phyloP scores from a whole-genome alignment of 2,113 vertebrate species.

The Mustelus asterias region DNA sequence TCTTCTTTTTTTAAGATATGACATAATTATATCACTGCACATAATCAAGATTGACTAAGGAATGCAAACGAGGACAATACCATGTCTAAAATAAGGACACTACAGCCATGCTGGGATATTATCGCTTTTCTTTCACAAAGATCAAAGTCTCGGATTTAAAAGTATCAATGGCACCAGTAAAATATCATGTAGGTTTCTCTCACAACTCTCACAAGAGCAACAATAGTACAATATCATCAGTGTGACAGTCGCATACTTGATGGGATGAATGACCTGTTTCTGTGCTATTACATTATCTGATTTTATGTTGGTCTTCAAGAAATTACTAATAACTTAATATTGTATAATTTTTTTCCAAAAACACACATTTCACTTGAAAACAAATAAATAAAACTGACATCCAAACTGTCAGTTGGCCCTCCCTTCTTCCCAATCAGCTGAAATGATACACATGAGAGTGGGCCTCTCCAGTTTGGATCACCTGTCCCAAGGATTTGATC shows the following conservation, averaged over 20 bases:
- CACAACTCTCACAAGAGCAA: not conserved
- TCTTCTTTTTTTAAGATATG: not conserved
- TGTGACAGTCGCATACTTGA: not conserved
- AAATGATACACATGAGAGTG: not conserved
- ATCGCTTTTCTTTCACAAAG: not conserved
- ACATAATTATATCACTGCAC: slow-evolving; percentile 47
- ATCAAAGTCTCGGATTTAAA: not conserved
- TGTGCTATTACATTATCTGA: not conserved
- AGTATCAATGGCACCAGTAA: not conserved
- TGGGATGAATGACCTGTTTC: not conserved
- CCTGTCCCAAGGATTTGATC: not conserved
- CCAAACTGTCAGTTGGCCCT: not conserved
- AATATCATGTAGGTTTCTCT: not conserved
- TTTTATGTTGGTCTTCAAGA: not conserved
- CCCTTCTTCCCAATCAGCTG: not conserved
- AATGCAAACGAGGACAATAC: not conserved
- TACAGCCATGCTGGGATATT: not conserved
- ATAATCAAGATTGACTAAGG: slow-evolving; percentile 47
- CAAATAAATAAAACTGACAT: not conserved
- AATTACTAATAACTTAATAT: not conserved
- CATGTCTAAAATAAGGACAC: not conserved
- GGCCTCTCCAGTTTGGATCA: not conserved
- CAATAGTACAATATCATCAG: not conserved
- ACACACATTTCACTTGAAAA: not conserved
- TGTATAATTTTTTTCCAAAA: not conserved